A percentile compares a stretch with the other conserved stretches of the same genome.
Evolutionary conservation across 2,113 vertebrate species (phyloP).

Genomic region (Hippocampus guttulatus): DNA sequence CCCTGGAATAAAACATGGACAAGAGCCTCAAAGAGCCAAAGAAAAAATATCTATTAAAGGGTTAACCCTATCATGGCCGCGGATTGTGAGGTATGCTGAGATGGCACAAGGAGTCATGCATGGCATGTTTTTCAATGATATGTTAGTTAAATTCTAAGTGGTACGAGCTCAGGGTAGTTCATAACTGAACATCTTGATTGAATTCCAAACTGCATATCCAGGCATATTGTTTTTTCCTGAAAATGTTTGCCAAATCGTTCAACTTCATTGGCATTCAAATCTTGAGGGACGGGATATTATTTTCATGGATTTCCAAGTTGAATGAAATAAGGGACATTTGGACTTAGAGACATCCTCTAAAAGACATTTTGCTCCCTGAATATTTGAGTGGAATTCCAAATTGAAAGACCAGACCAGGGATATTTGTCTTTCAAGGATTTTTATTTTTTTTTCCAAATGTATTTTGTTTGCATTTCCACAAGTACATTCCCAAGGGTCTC

Average conservation of each 20-base stretch:
- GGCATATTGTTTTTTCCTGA: too few species aligned
- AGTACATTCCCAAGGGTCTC: too few species aligned
- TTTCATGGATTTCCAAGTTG: background rate
- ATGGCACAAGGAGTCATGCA: too few species aligned
- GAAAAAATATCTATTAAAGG: background rate
- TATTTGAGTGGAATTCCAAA: constrained; percentile 2
- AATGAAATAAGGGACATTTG: background rate
- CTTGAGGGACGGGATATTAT: too few species aligned
- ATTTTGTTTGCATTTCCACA: too few species aligned
- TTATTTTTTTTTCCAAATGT: constrained; percentile 5
- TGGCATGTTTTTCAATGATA: too few species aligned
- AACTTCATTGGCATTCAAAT: too few species aligned
- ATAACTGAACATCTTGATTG: too few species aligned
- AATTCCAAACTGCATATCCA: too few species aligned
- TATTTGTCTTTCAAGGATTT: background rate
- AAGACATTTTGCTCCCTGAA: background rate
- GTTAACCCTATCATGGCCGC: background rate
- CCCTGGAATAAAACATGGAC: background rate
- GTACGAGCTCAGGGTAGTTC: background rate
- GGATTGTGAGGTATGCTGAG: too few species aligned
- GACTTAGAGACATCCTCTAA: background rate
- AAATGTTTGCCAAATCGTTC: too few species aligned
- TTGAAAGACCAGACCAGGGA: background rate
- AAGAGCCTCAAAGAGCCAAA: background rate
- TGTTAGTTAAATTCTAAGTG: background rate